phyloP scores from a whole-genome alignment of 1,140 invertebrate species.

The Phthorimaea operculella region DNA sequence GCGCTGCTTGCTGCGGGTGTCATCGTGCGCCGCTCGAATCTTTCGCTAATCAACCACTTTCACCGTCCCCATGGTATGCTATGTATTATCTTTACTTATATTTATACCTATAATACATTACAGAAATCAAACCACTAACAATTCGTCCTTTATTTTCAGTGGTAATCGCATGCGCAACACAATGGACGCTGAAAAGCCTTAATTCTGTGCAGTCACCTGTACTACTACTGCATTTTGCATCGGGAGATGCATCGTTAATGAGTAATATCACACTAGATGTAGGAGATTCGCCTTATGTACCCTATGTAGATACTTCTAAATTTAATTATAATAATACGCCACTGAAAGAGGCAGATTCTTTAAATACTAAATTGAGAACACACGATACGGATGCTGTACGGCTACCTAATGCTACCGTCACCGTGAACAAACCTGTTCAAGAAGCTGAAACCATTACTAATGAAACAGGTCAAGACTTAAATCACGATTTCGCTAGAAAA shows the following conservation, averaged over 20 bases:
- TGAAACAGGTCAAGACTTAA: no score
- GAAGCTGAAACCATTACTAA: no score
- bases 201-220: slow-evolving; percentile 8
- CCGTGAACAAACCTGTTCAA: no score
- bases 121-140: no score
- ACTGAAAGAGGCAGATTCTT: no score
- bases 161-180: slow-evolving; percentile 22
- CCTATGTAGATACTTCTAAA: slow-evolving; percentile 1
- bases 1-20: slow-evolving; percentile 23
- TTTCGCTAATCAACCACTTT: slow-evolving; percentile 7
- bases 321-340: neutral
- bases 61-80: slow-evolving; percentile 27
- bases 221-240: slow-evolving; percentile 21
- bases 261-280: slow-evolving; percentile 23
- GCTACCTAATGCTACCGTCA: no score
- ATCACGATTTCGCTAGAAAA: no score
- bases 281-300: slow-evolving; percentile 13
- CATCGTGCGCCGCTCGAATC: slow-evolving; percentile 11
- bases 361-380: no score
- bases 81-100: neutral
- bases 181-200: neutral
- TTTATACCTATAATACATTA: no score
- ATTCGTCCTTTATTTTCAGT: slow-evolving; percentile 17
- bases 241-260: slow-evolving; percentile 4
- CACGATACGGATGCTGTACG: no score